Evolutionary conservation across 2,888 invertebrate species (phyloP), one percentile per base, ranked within the genome.

Genomic region (Hyles lineata): DNA sequence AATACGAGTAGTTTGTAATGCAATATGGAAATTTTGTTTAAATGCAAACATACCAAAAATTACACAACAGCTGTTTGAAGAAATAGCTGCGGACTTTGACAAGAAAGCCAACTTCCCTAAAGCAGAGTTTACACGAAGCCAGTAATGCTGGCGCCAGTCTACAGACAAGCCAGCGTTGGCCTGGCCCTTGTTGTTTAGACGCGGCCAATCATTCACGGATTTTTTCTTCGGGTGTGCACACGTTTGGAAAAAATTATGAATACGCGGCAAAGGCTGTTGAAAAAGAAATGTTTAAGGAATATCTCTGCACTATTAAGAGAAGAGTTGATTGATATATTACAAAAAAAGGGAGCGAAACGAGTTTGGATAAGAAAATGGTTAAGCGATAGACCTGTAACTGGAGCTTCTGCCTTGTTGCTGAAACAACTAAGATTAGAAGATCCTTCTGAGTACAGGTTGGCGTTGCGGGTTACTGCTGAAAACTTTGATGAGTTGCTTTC

Each of bases 291-390:
- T 50, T 60, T 50, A 60, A 61, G 43, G 61, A 72, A 72, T 21
- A 63, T 72, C 72, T 72, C 72, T 72, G 72, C 55, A 72, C 63
- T 72, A 72, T 72, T 75, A 74, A 61, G 74, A 74, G 69, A 71
- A 59, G 74, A 74, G 61, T 32, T 74, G 67, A 71, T 61, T 71
- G 78, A 76, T 73, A 79, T 77, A 52, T 43, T 43, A 43, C 43
- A 43, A 43, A 43, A 43, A 43, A 43, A 43, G 43, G 43, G 43
- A 43, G 43, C 43, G 43, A 78, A 80, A 78, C 77, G 74, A 75
- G 9, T 74, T 72, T 80, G 79, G 78, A 61, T 77, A 73, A 78
- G 81, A 78, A 79, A 79, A 77, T 83, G 79, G 81, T 77, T 81
- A 23, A 73, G 70, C 70, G 79, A 81, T 70, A 83, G 78, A 78